Evolutionary conservation across 2,797 vertebrate species (phyloP), one percentile per base, ranked within the genome.

Genomic region (Arctocebus calabarensis): DNA sequence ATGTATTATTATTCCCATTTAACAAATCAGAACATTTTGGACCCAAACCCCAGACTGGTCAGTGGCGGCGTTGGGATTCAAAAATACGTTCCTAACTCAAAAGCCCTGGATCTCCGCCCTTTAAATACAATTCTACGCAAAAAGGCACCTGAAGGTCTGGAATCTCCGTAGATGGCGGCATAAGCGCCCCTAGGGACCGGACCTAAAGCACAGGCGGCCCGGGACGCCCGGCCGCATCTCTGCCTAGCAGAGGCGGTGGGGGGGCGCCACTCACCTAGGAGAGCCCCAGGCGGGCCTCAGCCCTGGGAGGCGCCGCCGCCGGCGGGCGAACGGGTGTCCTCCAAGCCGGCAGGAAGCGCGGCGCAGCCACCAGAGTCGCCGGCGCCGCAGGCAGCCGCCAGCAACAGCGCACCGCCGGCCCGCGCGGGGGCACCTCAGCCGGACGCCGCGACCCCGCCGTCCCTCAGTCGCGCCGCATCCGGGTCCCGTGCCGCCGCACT

Each of bases 401-500:
- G 40, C 75, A 29, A n/a, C 52, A 62, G 29, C 84, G 71, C 40
- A 84, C 68, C 90, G 57, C 89, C 61, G 2, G 52, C 61, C 88
- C 48, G 79, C 94, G 32, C 84, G 7, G 66, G 27, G n/a, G 48
- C 55, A 81, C 82, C 93, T 59, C 59, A 4, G 37, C 70, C 17
- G 12, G 59, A 81, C 10, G 57, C 43, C 14, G 48, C 71, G 6
- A 32, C 93, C 88, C 83, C 73, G 19, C 73, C 64, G 78, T 73
- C 78, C 70, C 61, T 57, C 55, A 12, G 71, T 73, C 34, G 78
- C 77, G 93, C 94, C 90, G 88, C 95, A 95, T 94, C 95, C 94
- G 96, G 93, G 93, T 90, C 83, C 89, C 92, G 66, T 22, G 87
- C 78, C 62, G 34, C 87, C 16, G 37, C 91, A 82, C 97, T 97